phyloP scores from a whole-genome alignment of 2,113 vertebrate species.

The Sapayoa aenigma region DNA sequence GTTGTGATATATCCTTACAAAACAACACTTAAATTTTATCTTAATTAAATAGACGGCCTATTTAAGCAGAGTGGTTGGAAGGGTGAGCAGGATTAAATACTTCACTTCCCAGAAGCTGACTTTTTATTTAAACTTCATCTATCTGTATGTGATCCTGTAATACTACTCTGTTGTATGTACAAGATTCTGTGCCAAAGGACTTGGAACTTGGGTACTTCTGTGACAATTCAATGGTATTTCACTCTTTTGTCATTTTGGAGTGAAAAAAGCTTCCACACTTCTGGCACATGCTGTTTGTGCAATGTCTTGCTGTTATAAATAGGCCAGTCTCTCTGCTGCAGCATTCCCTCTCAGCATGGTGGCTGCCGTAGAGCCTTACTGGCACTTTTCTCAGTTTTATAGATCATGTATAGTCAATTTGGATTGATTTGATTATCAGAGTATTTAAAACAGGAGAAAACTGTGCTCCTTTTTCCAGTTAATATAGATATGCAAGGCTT shows the following conservation, averaged over 20 bases:
- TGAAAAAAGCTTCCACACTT: not conserved
- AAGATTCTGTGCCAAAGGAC: not conserved
- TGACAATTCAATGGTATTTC: not conserved
- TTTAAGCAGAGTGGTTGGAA: not conserved
- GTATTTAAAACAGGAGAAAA: not conserved
- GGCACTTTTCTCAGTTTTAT: not conserved
- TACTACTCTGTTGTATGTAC: fast-evolving
- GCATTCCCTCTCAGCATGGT: not conserved
- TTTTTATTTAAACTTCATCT: not conserved
- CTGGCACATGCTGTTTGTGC: not conserved
- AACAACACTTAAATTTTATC: not conserved
- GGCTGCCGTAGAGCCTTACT: not conserved
- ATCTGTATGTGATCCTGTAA: not conserved
- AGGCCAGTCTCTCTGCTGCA: not conserved
- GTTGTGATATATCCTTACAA: not conserved
- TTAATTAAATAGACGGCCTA: not conserved
- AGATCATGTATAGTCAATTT: not conserved
- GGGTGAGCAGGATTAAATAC: not conserved
- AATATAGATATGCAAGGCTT: not conserved
- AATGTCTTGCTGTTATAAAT: not conserved
- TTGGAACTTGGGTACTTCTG: not conserved
- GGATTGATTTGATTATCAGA: not conserved
- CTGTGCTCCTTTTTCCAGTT: not conserved
- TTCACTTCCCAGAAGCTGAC: not conserved
- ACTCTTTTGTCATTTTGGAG: not conserved